Conservation (phyloP, 2,113 vertebrate genomes). For the Chitala chitala region DNA sequence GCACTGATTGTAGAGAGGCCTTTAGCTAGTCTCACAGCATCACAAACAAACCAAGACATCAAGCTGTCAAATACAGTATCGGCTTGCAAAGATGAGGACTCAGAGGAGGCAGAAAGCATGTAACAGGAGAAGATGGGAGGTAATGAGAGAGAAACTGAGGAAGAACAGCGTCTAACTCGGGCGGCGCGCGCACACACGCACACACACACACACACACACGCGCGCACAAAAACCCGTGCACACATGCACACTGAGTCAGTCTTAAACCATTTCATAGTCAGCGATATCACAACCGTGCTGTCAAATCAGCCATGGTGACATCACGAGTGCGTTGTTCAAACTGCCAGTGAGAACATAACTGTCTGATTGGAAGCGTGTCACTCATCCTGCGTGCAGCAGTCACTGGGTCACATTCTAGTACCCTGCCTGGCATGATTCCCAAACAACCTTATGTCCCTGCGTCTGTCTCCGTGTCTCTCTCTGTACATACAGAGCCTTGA, state of each 20-base stretch:
- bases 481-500: too few species aligned
- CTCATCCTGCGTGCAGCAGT: background rate
- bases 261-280: background rate
- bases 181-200: background rate
- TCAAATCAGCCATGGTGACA: background rate
- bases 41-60: too few species aligned
- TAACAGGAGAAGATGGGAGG: too few species aligned
- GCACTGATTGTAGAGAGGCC: too few species aligned
- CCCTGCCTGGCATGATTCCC: background rate
- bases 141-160: constrained; percentile 50
- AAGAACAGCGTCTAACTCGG: background rate
- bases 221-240: too few species aligned
- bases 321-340: background rate
- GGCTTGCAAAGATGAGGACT: too few species aligned
- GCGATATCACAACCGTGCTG: background rate
- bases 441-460: background rate
- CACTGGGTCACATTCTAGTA: background rate
- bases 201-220: background rate
- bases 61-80: too few species aligned
- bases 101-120: too few species aligned
- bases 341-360: background rate
- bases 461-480: background rate
- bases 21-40: too few species aligned
- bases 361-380: background rate
- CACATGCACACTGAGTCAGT: background rate